These are phyloP conservation scores for Schizotus pectinicornis DNA, from an alignment of 2,888 invertebrate species.

Conservation along the genomic window DNA sequence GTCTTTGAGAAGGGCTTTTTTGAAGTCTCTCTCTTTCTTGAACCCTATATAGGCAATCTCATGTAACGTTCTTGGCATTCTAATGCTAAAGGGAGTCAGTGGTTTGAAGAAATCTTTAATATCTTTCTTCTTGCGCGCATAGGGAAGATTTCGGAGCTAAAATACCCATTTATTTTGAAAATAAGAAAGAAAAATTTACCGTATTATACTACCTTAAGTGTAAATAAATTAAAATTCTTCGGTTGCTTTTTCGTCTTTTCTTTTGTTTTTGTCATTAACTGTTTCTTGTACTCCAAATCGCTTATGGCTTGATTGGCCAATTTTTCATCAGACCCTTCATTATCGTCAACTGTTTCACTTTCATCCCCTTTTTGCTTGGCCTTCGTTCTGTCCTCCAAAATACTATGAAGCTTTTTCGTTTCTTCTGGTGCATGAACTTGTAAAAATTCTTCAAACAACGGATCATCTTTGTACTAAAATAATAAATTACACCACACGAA, in stretches of 20 bases:
- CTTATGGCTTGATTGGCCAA: constrained; percentile 75
- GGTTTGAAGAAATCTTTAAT: constrained; percentile 86
- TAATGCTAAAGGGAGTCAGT: constrained; percentile 76
- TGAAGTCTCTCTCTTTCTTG: constrained; percentile 78
- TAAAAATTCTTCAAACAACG: constrained; percentile 87
- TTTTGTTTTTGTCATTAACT: constrained; percentile 64
- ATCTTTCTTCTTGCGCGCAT: constrained; percentile 80
- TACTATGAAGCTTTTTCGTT: constrained; percentile 39
- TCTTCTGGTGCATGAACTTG: constrained; percentile 75
- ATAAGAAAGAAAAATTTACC: no score
- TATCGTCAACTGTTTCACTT: constrained; percentile 51
- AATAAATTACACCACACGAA: constrained; percentile 8
- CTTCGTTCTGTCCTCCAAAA: constrained; percentile 39
- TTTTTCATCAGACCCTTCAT: constrained; percentile 57
- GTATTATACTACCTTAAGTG: constrained; percentile 64
- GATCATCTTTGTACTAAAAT: constrained; percentile 81
- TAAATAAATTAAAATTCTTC: constrained; percentile 60
- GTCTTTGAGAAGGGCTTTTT: constrained; percentile 81
- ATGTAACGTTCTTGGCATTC: constrained; percentile 76
- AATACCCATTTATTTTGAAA: no score
- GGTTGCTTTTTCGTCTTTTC: constrained; percentile 50
- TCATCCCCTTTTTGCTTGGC: constrained; percentile 56
- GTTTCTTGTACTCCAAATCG: constrained; percentile 79
- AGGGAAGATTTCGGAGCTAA: constrained; percentile 75
- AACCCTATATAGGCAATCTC: constrained; percentile 94